Conservation (phyloP, 1,140 invertebrate species). For the Drosophila saltans region DNA sequence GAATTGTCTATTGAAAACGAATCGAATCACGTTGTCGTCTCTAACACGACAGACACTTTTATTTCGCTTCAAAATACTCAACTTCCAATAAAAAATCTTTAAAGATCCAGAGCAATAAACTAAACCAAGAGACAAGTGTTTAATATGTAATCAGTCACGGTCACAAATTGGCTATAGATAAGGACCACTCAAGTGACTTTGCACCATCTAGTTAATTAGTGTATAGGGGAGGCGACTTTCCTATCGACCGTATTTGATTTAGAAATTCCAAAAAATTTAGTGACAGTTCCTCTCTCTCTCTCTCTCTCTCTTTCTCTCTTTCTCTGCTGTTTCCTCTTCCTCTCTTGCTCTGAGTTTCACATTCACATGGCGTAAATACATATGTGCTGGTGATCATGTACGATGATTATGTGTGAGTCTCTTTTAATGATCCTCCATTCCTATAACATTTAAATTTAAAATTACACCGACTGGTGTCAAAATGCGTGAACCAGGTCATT, state of each 20-base stretch:
- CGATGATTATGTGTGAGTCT: conserved; percentile 19
- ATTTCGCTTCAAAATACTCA: conserved; percentile 52
- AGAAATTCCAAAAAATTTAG: neutral
- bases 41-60: conserved; percentile 10
- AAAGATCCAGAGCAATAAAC: conserved; percentile 55
- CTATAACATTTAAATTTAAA: conserved; percentile 46
- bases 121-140: conserved; percentile 54
- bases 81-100: conserved; percentile 66
- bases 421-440: conserved; percentile 47
- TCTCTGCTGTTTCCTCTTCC: neutral
- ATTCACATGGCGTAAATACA: conserved; percentile 51
- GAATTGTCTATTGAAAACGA: no score
- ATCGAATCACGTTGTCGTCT: conserved; percentile 27
- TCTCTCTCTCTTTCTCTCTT: neutral
- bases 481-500: conserved; percentile 64
- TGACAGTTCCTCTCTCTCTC: neutral
- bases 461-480: conserved; percentile 65
- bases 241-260: neutral
- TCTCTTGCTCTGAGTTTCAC: conserved; percentile 3
- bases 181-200: conserved; percentile 33
- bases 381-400: conserved; percentile 18
- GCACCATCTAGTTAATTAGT: conserved; percentile 67
- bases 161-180: conserved; percentile 38
- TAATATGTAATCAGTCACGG: conserved; percentile 73
- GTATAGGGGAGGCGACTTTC: conserved; percentile 15